A percentile compares a stretch with the other conserved stretches of the same genome.
These are phyloP conservation scores for Drosophila glabriapex DNA, from an alignment of 2,888 invertebrate species.

Conservation along the genomic window DNA sequence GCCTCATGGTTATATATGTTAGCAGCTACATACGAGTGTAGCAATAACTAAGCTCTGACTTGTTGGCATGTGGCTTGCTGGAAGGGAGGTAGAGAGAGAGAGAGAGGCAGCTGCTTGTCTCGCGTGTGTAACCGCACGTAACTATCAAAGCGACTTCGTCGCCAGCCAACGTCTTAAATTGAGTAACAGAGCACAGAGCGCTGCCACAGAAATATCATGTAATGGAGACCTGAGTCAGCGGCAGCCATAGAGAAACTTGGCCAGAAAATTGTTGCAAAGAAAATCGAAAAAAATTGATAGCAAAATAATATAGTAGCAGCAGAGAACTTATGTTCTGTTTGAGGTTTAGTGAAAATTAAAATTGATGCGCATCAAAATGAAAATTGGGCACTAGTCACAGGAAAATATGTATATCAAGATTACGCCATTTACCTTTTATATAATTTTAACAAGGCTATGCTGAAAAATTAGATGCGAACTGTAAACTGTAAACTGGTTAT, in stretches of 20 bases:
- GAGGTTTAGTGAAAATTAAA: conserved; percentile 20
- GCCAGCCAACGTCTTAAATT: conserved; percentile 63
- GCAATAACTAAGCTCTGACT: conserved; percentile 63
- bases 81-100: no score
- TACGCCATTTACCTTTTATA: not conserved
- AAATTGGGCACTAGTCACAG: conserved; percentile 25
- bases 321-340: conserved; percentile 20
- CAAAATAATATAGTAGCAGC: conserved; percentile 10
- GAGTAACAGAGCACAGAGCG: conserved; percentile 50
- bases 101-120: conserved; percentile 17
- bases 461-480: not conserved
- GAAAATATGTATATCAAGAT: not conserved
- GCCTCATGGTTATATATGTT: conserved; percentile 24
- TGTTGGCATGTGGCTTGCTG: conserved; percentile 33
- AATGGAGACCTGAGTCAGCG: conserved; percentile 14
- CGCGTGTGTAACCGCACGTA: conserved; percentile 69
- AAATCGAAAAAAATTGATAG: conserved; percentile 61
- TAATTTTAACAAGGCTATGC: not conserved
- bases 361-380: conserved; percentile 35
- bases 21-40: conserved; percentile 37
- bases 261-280: conserved; percentile 59
- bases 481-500: not conserved
- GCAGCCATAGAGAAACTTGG: conserved; percentile 37
- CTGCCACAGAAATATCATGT: conserved; percentile 60
- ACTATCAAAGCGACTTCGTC: conserved; percentile 66